Base-by-base conservation (phyloP, 2,888 invertebrate species). In the Cephus pulcher region DNA sequence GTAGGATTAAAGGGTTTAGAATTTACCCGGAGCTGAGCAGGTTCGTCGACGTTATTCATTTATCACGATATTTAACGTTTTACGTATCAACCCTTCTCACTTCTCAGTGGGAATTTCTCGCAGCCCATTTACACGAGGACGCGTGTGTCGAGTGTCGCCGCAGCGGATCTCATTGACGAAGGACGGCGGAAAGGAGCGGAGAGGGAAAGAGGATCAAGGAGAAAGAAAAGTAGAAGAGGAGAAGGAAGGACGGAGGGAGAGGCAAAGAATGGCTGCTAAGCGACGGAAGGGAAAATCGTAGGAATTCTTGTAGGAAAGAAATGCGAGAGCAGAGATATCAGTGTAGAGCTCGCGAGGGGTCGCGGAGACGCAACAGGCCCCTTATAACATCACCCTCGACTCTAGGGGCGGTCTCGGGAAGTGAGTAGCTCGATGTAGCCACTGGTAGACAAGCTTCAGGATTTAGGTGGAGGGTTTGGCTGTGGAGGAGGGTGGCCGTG, bases 321-420 rank as follows among this genome's bases (percentile, higher is more conserved):
- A 71, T 15, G 30, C 3, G 32, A 71, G 32, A 34, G 71, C 71
- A 71, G 71, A 71, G 71, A 71, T 32, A 30, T 71, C 32, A 0
- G 71, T 3, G 40, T n/a, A n/a, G 12, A 74, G 34, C 74, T 23
- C 23, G 35, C 23, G 35, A 34, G 34, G 74, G 74, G 35, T 71
- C 12, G 71, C 74, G 35, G 74, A 74, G 74, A 74, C 74, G 74
- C 74, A 74, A 74, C 74, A 74, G 74, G 74, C 74, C 74, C 74
- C 74, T 35, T 34, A 34, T 34, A 12, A n/a, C 34, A 23, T 35
- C 34, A 74, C n/a, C 35, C 74, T 15, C 30, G 71, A 71, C 11
- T 56, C 40, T 56, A 56, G 40, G 40, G 40, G 40, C 23, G 40
- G 40, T 23, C 40, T 56, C 15, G 40, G 15, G 40, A 23, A 56